These are phyloP conservation scores for Neostethus bicornis DNA, from an alignment of 2,797 vertebrate species.

Conservation along the genomic window DNA sequence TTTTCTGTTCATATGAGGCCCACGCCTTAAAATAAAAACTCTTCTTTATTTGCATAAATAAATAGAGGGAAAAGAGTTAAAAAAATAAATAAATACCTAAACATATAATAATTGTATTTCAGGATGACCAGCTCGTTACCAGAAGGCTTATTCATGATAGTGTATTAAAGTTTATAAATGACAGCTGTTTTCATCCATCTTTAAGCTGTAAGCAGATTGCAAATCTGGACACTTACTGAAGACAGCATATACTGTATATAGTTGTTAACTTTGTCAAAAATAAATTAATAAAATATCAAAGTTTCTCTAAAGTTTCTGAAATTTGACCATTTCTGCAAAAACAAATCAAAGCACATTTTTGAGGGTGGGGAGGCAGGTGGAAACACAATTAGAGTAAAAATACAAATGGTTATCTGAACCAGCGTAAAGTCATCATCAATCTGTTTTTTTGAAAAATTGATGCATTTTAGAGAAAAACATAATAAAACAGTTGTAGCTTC, in stretches of 20 bases:
- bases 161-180: neutral
- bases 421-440: no score
- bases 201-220: neutral
- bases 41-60: no score
- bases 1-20: slow-evolving; percentile 20
- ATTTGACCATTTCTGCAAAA: neutral
- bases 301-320: neutral
- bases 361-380: no score
- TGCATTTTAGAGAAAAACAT: no score
- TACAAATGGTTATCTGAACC: no score
- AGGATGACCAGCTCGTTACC: slow-evolving; percentile 1
- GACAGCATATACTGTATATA: no score
- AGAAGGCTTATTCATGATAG: neutral
- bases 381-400: no score
- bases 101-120: slow-evolving; percentile 4
- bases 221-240: neutral
- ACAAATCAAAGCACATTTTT: neutral
- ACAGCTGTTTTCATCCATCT: neutral
- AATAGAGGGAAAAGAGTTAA: no score
- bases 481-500: no score
- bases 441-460: no score
- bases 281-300: neutral
- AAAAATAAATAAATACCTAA: slow-evolving; percentile 14
- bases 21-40: slow-evolving; percentile 14
- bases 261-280: no score